These are phyloP conservation scores for Macrotus californicus DNA, from an alignment of 2,113 vertebrate genomes.

Conservation along the genomic window DNA sequence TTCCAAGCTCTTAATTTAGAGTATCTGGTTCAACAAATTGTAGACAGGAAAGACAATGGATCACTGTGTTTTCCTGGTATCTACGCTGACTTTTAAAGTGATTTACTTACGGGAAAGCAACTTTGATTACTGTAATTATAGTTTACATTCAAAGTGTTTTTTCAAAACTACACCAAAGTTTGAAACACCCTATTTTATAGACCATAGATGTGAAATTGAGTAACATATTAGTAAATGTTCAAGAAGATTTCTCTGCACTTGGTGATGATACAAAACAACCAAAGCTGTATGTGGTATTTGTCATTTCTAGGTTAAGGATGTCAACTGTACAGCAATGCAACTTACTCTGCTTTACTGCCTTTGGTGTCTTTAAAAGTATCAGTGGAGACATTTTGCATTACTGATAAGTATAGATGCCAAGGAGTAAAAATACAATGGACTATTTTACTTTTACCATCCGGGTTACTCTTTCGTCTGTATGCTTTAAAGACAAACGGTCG, in stretches of 20 bases:
- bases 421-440: not conserved
- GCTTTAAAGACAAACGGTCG: not conserved
- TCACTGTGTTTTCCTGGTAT: constrained; percentile 51
- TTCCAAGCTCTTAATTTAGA: constrained; percentile 61
- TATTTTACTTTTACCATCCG: not conserved
- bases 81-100: constrained; percentile 19
- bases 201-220: not conserved
- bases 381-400: not conserved
- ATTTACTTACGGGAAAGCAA: constrained; percentile 47
- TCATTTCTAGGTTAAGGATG: not conserved
- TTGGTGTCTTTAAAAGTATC: not conserved
- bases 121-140: constrained; percentile 43
- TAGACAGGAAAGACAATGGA: constrained; percentile 50
- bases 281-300: not conserved
- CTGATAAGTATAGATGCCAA: not conserved
- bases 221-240: not conserved
- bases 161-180: constrained; percentile 27
- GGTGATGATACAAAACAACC: not conserved
- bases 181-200: not conserved
- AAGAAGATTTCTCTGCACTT: not conserved
- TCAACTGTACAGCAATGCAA: not conserved
- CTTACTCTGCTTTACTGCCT: not conserved
- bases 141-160: not conserved
- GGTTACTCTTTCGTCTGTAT: not conserved
- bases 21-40: constrained; percentile 38